Percentiles rank a stretch among this genome's conserved stretches.
Conservation (phyloP, 2,888 invertebrate genomes). For the Yponomeuta plumbellus region DNA sequence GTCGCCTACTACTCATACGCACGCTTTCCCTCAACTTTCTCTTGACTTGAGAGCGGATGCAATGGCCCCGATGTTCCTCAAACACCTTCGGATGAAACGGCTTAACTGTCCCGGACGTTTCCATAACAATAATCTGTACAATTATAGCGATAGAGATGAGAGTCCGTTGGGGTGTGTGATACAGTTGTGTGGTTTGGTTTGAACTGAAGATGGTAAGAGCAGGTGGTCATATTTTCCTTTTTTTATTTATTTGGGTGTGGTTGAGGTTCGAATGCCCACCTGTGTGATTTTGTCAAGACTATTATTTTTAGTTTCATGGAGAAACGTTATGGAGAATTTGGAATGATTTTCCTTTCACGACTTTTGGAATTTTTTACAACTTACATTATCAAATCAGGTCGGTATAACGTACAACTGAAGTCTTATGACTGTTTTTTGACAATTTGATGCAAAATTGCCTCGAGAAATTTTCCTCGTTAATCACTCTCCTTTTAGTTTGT, state of each 20-base stretch:
- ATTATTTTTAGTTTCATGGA: background rate
- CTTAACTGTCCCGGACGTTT: conserved; percentile 23
- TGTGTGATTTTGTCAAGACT: conserved; percentile 1
- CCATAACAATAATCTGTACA: conserved; percentile 21
- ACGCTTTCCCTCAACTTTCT: conserved; percentile 49
- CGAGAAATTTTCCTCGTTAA: too few species aligned
- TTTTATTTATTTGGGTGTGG: conserved; percentile 35
- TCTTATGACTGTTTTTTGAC: too few species aligned
- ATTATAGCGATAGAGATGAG: conserved; percentile 15
- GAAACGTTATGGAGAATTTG: background rate
- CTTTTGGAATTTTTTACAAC: too few species aligned
- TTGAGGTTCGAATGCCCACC: conserved; percentile 19
- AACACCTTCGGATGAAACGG: conserved; percentile 23
- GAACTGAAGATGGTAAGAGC: conserved; percentile 28
- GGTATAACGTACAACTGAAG: too few species aligned
- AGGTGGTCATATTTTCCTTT: conserved; percentile 46
- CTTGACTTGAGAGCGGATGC: conserved; percentile 46
- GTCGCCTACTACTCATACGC: conserved; percentile 32
- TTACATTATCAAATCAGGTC: too few species aligned
- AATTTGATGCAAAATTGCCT: too few species aligned
- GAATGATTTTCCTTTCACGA: too few species aligned
- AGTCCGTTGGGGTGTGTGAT: conserved; percentile 14
- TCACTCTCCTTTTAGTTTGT: too few species aligned
- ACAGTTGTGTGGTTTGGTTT: background rate
- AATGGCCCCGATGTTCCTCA: conserved; percentile 42